Evolutionary conservation across 2,113 vertebrate species (phyloP).

Genomic region (Chascanopsetta lugubris): DNA sequence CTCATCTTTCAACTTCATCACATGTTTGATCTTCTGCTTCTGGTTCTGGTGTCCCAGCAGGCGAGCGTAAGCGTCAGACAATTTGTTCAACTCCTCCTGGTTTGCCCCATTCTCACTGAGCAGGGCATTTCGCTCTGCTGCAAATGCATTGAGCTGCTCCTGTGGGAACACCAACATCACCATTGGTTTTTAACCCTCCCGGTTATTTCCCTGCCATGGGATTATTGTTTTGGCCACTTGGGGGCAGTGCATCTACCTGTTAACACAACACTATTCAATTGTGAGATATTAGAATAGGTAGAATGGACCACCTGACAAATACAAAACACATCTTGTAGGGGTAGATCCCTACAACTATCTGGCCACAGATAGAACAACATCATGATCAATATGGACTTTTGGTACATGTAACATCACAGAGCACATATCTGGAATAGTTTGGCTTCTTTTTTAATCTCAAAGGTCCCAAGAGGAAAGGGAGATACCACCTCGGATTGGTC

Average conservation of each 20-base stretch:
- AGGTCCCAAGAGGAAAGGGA: no score
- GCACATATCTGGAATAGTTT: no score
- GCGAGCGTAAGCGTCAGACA: constrained; percentile 89
- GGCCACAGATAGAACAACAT: no score
- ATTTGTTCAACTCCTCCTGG: constrained; percentile 90
- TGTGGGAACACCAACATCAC: constrained; percentile 59
- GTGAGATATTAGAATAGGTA: no score
- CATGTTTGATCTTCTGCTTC: constrained; percentile 97
- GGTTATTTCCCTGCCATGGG: neutral
- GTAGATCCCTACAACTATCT: no score
- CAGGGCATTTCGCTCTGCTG: constrained; percentile 87
- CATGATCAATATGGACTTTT: no score
- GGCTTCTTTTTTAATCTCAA: no score
- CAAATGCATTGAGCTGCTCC: constrained; percentile 92
- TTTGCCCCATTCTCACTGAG: constrained; percentile 88
- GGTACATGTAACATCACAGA: no score
- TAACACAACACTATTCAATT: neutral
- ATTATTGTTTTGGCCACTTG: neutral
- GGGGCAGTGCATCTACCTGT: neutral
- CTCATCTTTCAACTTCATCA: constrained; percentile 94
- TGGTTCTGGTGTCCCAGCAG: constrained; percentile 97
- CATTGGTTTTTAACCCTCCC: neutral
- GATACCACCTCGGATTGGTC: no score
- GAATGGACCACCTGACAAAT: no score
- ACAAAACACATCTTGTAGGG: no score